Percentiles rank a stretch among this genome's conserved stretches.
These are phyloP conservation scores for Nannospalax galili DNA, from an alignment of 2,113 vertebrate genomes.

Conservation along the genomic window DNA sequence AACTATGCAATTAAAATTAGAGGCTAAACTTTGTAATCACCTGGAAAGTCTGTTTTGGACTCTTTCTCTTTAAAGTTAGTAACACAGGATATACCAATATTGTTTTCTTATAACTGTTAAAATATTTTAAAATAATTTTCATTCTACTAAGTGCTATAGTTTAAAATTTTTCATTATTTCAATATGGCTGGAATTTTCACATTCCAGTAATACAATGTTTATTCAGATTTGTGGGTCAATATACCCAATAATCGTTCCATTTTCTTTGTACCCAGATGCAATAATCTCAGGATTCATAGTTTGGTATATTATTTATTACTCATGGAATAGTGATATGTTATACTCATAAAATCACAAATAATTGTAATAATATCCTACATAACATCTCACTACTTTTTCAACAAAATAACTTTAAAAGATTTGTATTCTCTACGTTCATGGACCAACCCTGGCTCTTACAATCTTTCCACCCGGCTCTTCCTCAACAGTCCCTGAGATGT, in stretches of 20 bases:
- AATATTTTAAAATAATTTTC: constrained; percentile 10
- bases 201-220: neutral
- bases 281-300: neutral
- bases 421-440: no score
- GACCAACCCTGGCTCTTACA: no score
- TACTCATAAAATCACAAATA: neutral
- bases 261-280: neutral
- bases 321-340: neutral
- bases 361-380: neutral
- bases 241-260: neutral
- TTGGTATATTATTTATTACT: neutral
- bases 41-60: neutral
- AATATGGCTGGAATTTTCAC: neutral
- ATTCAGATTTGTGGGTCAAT: neutral
- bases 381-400: neutral
- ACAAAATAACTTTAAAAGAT: neutral
- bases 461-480: no score
- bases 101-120: neutral
- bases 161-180: neutral
- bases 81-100: neutral
- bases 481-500: no score
- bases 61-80: neutral
- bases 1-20: neutral
- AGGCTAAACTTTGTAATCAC: neutral
- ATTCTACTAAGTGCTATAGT: neutral